Conservation (phyloP, 2,797 vertebrate genomes). For the Yasuhikotakia modesta region DNA sequence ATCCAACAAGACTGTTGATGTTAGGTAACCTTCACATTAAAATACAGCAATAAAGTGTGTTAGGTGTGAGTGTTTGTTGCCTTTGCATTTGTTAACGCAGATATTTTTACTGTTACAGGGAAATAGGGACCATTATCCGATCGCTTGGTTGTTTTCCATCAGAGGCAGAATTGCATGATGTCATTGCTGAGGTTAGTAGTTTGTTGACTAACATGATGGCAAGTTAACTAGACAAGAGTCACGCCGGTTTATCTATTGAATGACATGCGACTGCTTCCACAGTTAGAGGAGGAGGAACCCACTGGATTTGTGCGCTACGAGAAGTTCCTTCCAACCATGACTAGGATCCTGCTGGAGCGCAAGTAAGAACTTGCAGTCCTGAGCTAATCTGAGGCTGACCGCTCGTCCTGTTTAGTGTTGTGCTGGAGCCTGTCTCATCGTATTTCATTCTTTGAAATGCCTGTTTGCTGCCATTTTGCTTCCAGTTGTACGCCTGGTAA, state of each 20-base stretch:
- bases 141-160: constrained; percentile 88
- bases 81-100: constrained; percentile 1
- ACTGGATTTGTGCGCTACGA: constrained; percentile 83
- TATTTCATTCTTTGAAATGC: too few relatives aligned
- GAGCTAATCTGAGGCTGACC: too few relatives aligned
- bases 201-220: neutral
- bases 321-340: constrained; percentile 91
- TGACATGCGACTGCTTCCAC: constrained; percentile 36
- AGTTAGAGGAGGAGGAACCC: constrained; percentile 90
- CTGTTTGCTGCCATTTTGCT: too few relatives aligned
- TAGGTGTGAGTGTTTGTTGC: neutral
- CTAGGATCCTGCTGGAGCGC: constrained; percentile 80
- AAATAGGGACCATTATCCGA: constrained; percentile 87
- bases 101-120: constrained; percentile 69
- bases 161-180: constrained; percentile 84
- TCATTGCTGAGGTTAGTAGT: constrained; percentile 82
- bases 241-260: neutral
- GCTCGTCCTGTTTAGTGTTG: too few relatives aligned
- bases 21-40: constrained; percentile 77
- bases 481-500: too few relatives aligned
- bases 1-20: constrained; percentile 85
- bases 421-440: too few relatives aligned
- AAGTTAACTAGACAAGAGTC: neutral
- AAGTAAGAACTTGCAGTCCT: constrained; percentile 72
- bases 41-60: too few relatives aligned